Evolutionary conservation across 2,113 vertebrate genomes (phyloP), one percentile per base, ranked within the genome.

Genomic region (Caranx ignobilis): DNA sequence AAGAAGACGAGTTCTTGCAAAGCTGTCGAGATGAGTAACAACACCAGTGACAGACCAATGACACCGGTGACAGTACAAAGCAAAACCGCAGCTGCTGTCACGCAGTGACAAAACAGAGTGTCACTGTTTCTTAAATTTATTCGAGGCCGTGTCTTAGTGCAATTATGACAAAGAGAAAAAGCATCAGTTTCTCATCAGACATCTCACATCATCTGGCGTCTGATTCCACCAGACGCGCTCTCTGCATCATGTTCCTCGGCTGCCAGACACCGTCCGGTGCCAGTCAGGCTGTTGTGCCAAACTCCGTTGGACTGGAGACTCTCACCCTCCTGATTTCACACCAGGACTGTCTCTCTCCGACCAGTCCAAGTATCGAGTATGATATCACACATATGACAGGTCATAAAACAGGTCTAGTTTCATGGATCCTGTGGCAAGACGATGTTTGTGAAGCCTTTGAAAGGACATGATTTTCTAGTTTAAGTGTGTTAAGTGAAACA

Each of bases 21-120:
- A 61, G 81, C 75, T 81, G 79, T 83, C 77, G 19, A 59, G 34
- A 2, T 83, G 71, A 85, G 50, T 69, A 75, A 67, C 73, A 55
- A 34, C 81, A 26, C 10, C 39, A 16, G 32, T 77, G 83, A 79
- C 73, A 70, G 59, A 63, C 35, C 76, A 55, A 19, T 78, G 70
- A 83, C 52, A 67, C 57, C 73, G 21, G 70, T 66, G 77, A 75
- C 82, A 50, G 48, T 2, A 67, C 71, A 67, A 82, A 84, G 52
- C 37, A 11, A 71, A 71, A 79, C 72, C 11, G 45, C 67, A 21
- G 77, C 74, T 19, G 66, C 60, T 69, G 54, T 69, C 75, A 35
- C 18, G 64, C 2, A 43, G 60, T 18, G 64, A 41, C 34, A 73
- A 39, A 77, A 8, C 18, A 77, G 9, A 56, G 19, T 41, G 57